Conservation (phyloP, 2,113 vertebrate species). For the Larimichthys polyactis region DNA sequence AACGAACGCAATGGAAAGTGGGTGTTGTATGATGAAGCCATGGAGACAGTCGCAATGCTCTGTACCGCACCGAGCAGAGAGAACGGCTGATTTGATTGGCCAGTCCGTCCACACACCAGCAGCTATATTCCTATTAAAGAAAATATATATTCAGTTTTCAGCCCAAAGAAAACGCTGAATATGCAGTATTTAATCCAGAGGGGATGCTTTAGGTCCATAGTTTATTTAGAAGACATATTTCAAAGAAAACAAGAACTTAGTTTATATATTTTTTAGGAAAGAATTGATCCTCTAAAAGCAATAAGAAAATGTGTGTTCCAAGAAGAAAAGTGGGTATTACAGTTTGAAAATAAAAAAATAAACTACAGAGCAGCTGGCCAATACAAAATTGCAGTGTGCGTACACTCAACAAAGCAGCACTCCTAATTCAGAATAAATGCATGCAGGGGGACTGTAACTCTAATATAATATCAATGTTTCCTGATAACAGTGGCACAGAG, state of each 20-base stretch:
- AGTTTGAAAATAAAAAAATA: not conserved
- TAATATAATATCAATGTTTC: conserved; percentile 31
- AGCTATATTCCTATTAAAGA: not conserved
- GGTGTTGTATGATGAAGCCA: not conserved
- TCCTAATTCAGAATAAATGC: conserved; percentile 34
- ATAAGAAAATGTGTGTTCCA: too few species aligned
- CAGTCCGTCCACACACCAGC: not conserved
- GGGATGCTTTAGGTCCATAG: not conserved
- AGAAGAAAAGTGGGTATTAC: conserved; percentile 17
- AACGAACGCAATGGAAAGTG: not conserved
- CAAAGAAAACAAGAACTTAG: not conserved
- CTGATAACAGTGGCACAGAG: conserved; percentile 27
- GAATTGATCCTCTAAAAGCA: conserved; percentile 41
- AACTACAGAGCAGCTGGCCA: not conserved
- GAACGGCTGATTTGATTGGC: not conserved
- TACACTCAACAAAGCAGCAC: conserved; percentile 2
- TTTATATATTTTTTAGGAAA: not conserved
- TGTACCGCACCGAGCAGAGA: not conserved
- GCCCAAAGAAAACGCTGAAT: not conserved
- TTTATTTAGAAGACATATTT: not conserved
- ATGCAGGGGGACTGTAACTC: conserved; percentile 7
- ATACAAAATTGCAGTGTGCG: not conserved
- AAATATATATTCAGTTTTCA: not conserved
- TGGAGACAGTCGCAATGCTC: not conserved
- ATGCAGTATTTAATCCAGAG: not conserved